These are phyloP conservation scores for Chromoteleia sp. DNA, from an alignment of 2,888 invertebrate genomes.

Conservation along the genomic window DNA sequence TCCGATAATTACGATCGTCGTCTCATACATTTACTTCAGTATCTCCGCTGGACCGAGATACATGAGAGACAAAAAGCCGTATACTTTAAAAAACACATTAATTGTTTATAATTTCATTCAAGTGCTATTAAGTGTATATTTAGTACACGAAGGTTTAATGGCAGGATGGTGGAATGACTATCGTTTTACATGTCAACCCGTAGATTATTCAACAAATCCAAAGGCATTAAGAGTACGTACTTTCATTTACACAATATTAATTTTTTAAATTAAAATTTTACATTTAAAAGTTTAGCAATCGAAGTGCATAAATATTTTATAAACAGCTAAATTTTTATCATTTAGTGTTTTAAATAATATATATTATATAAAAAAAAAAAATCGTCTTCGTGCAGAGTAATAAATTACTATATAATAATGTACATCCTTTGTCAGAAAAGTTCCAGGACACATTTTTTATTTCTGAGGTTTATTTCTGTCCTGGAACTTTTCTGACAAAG, in stretches of 20 bases:
- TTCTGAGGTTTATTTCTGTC: too few species aligned
- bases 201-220: slow-evolving; percentile 87
- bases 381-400: too few species aligned
- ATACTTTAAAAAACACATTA: slow-evolving; percentile 90
- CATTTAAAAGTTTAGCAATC: too few species aligned
- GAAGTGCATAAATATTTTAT: too few species aligned
- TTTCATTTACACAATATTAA: not conserved
- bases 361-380: too few species aligned
- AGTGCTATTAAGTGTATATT: slow-evolving; percentile 91
- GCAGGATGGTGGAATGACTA: slow-evolving; percentile 86
- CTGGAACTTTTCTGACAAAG: too few species aligned
- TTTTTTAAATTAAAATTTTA: too few species aligned
- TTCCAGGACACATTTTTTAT: too few species aligned
- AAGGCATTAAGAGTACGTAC: slow-evolving; percentile 87
- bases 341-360: too few species aligned
- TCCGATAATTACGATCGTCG: slow-evolving; percentile 88
- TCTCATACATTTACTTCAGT: slow-evolving; percentile 90
- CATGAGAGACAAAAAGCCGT: slow-evolving; percentile 95
- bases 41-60: slow-evolving; percentile 92
- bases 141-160: slow-evolving; percentile 88
- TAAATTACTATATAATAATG: too few species aligned
- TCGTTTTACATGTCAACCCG: slow-evolving; percentile 90
- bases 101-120: slow-evolving; percentile 95
- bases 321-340: too few species aligned
- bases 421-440: too few species aligned